A percentile compares a stretch with the other conserved stretches of the same genome.
These are phyloP conservation scores for Paradoxurus hermaphroditus DNA, from an alignment of 2,113 vertebrate genomes.

Conservation along the genomic window DNA sequence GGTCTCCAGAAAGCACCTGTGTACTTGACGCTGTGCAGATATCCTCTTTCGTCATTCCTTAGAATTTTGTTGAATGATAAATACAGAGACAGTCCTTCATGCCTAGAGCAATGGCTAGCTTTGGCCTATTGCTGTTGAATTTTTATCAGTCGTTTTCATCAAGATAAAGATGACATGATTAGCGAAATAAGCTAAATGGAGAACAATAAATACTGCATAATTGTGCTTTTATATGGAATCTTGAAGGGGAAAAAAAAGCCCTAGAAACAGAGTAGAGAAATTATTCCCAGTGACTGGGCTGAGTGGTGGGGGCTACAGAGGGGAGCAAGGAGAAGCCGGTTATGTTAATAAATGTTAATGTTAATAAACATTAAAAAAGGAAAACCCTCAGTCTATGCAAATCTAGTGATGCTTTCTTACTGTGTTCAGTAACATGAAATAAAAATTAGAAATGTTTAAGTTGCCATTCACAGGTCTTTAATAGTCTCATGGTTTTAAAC, in stretches of 20 bases:
- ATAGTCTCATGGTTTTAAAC: not conserved
- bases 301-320: too few relatives aligned
- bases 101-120: not conserved
- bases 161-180: not conserved
- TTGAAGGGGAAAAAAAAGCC: not conserved
- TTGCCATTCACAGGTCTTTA: not conserved
- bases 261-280: not conserved
- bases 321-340: not conserved
- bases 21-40: not conserved
- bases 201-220: not conserved
- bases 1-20: not conserved
- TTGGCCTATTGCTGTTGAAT: not conserved
- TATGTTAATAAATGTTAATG: too few relatives aligned
- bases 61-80: not conserved
- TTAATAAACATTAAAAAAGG: too few relatives aligned
- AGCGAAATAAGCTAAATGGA: not conserved
- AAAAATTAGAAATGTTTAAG: not conserved
- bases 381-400: not conserved
- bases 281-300: not conserved
- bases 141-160: not conserved
- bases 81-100: not conserved
- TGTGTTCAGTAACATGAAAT: not conserved
- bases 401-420: not conserved
- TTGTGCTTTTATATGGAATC: not conserved
- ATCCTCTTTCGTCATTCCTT: not conserved